Evolutionary conservation across 2,888 invertebrate genomes (phyloP), one percentile per base, ranked within the genome.

Genomic region (Aphidius colemani): DNA sequence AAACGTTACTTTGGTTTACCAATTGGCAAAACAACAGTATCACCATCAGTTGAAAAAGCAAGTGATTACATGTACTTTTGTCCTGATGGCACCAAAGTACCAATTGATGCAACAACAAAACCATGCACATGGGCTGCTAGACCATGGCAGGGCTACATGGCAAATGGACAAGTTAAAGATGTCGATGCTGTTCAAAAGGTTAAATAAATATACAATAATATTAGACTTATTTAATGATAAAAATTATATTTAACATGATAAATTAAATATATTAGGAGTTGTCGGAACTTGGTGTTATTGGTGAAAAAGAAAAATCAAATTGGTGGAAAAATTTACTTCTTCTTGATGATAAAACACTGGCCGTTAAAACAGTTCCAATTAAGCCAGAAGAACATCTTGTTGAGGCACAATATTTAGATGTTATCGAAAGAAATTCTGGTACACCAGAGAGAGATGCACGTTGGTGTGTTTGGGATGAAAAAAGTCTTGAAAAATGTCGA

Each of bases 81-180:
- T 75, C 90, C 89, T 5, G 93, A 94, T 76, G 94, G 92, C 2
- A 87, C 86, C 7, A 89, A 89, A 73, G 86, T 87, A 0, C 87
- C 90, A 1, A 84, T 93, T 9, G 88, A 86, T 43, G 86, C 86
- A 6, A 86, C 87, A 50, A 84, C 83, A 10, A 77, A 79, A 45
- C 85, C 88, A 1, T 94, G 94, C 75, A 87, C 89, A 0, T 94
- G 94, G 94, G 93, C 93, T 0, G 91, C 91, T 0, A 85, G 93
- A 65, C 94, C 94, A n/a, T 94, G 94, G 92, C 92, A 89, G 75
- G 91, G 91, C 9, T 86, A 90, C 71, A 84, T 92, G 77, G 88
- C 88, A 7, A 91, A 91, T 75, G 87, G 87, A 9, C 88, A 88
- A 64, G 84, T 87, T 0, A 66, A 65, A 2, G 68, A 78, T 43